Percentiles rank a stretch among this genome's conserved stretches.
These are phyloP conservation scores for Suricata suricatta DNA, from an alignment of 2,113 vertebrate genomes.

Conservation along the genomic window DNA sequence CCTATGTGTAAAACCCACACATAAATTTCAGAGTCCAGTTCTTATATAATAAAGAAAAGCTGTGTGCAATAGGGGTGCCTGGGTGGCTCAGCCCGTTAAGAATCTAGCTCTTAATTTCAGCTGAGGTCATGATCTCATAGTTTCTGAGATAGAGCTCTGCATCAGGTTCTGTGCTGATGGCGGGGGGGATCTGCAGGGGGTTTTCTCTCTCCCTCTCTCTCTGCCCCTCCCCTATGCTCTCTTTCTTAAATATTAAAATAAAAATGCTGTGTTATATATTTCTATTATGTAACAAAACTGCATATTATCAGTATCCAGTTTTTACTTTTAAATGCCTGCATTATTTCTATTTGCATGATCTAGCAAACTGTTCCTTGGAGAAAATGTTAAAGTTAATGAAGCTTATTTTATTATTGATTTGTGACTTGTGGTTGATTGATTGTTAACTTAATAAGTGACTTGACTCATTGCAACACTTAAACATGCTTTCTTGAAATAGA, in stretches of 20 bases:
- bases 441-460: constrained; percentile 69
- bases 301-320: neutral
- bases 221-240: no score
- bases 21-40: neutral
- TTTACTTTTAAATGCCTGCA: neutral
- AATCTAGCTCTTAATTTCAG: no score
- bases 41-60: neutral
- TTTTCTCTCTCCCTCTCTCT: no score
- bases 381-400: constrained; percentile 66
- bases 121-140: no score
- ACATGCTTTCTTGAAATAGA: constrained; percentile 10
- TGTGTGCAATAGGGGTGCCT: neutral
- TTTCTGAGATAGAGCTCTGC: no score
- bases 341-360: constrained; percentile 37
- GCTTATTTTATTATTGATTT: constrained; percentile 76
- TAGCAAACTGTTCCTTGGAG: constrained; percentile 42
- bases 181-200: no score
- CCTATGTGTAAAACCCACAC: neutral
- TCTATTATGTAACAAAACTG: neutral
- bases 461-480: constrained; percentile 54
- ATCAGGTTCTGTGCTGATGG: no score
- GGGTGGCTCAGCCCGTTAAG: no score
- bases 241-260: neutral
- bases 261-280: neutral
- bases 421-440: constrained; percentile 75